Evolutionary conservation across 2,888 invertebrate genomes (phyloP).

Genomic region (Cheilosia impressa): DNA sequence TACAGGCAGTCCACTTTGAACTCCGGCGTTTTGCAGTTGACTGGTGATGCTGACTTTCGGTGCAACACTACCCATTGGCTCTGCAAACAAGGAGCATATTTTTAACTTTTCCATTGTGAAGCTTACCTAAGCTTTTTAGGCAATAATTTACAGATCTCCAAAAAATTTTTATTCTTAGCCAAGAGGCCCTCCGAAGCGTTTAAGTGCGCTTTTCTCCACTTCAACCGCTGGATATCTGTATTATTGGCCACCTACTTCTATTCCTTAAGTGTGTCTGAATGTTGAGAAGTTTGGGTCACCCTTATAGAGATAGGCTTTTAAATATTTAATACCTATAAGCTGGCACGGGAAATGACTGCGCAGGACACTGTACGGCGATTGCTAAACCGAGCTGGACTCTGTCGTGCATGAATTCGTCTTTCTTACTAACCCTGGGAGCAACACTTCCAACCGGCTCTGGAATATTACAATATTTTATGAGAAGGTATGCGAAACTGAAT

Average conservation of each 20-base stretch:
- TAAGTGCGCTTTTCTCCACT: too few species aligned
- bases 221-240: not conserved
- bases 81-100: constrained; percentile 77
- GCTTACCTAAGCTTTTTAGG: not conserved
- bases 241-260: too few species aligned
- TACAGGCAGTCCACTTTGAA: constrained; percentile 80
- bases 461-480: not conserved
- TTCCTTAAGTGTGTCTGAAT: not conserved
- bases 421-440: constrained; percentile 85
- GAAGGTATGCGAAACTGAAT: constrained; percentile 43
- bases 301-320: not conserved
- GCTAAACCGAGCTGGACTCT: constrained; percentile 80
- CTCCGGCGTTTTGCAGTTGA: constrained; percentile 83
- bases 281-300: constrained; percentile 8
- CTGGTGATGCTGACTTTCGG: constrained; percentile 89
- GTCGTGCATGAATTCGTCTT: constrained; percentile 83
- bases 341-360: constrained; percentile 88
- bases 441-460: constrained; percentile 84
- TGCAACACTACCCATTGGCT: constrained; percentile 85
- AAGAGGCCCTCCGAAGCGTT: not conserved
- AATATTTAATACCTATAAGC: constrained; percentile 84
- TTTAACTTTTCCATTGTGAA: not conserved
- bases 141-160: not conserved
- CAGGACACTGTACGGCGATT: constrained; percentile 88
- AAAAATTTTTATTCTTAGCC: not conserved